Evolutionary conservation across 92 coral and sea anemone genomes (phyloP).

Genomic region (Chrysogorgia sp.): DNA sequence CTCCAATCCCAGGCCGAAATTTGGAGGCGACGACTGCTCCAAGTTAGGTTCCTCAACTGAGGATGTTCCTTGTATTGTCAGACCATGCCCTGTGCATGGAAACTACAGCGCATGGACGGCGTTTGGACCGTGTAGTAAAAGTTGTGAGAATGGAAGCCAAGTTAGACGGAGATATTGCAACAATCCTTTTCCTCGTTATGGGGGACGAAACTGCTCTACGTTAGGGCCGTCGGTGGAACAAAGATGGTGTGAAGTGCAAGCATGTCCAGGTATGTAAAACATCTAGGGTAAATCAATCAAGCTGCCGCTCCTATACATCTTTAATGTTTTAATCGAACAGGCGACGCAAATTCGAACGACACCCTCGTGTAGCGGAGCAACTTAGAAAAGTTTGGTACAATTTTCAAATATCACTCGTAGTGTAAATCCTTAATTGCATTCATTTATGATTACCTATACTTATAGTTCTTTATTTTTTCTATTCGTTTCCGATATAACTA

Average conservation of each 20-base stretch:
- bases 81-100: slow-evolving; percentile 80
- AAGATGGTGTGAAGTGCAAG: slow-evolving; percentile 63
- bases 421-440: too few species aligned
- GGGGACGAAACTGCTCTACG: slow-evolving; percentile 68
- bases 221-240: slow-evolving; percentile 63
- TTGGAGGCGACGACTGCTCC: slow-evolving; percentile 69
- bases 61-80: slow-evolving; percentile 52
- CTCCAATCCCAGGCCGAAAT: slow-evolving; percentile 61
- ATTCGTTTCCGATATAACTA: too few species aligned
- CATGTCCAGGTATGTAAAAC: slow-evolving; percentile 79
- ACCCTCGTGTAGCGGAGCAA: too few species aligned
- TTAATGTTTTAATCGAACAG: too few species aligned
- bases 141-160: slow-evolving; percentile 73
- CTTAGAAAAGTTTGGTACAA: too few species aligned
- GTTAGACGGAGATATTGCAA: slow-evolving; percentile 70
- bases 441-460: too few species aligned
- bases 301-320: too few species aligned
- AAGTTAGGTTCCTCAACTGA: slow-evolving; percentile 62
- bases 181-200: slow-evolving; percentile 69
- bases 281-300: slow-evolving; percentile 1
- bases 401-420: too few species aligned
- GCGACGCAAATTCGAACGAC: too few species aligned
- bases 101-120: slow-evolving; percentile 69
- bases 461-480: too few species aligned
- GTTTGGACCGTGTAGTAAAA: slow-evolving; percentile 64